phyloP scores from a whole-genome alignment of 2,113 vertebrate species.

The Grammomys dolichurus region DNA sequence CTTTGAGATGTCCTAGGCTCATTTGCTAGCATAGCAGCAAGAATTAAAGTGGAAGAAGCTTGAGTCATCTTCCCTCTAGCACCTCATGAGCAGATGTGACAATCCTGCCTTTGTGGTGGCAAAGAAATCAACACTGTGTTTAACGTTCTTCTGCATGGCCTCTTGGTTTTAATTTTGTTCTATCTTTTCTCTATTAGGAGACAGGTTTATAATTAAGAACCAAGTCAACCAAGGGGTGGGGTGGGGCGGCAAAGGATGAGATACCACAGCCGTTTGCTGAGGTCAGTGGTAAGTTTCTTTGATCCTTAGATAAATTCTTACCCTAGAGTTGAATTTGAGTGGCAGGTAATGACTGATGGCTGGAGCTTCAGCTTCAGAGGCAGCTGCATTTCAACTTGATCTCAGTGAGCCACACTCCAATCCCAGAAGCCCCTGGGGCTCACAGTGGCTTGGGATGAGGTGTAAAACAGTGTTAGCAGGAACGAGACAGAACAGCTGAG shows the following conservation, averaged over 20 bases:
- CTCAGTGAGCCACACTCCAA: neutral
- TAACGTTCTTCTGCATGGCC: neutral
- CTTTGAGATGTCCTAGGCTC: neutral
- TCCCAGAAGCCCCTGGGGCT: neutral
- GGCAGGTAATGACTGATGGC: neutral
- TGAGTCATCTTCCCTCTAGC: neutral
- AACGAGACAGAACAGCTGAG: neutral
- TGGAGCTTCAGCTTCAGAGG: accelerated
- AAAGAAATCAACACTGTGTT: neutral
- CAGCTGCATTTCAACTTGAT: no score
- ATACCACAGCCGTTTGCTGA: neutral
- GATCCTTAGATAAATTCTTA: neutral
- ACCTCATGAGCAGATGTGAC: neutral
- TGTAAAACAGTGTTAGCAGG: neutral
- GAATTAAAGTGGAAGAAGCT: neutral
- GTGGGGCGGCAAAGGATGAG: neutral
- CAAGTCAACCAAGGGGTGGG: neutral
- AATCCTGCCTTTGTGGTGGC: neutral
- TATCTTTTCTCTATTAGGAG: neutral
- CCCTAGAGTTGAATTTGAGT: accelerated
- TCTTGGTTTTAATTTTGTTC: neutral
- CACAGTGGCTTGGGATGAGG: neutral
- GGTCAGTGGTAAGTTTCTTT: neutral
- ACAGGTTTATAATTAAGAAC: neutral
- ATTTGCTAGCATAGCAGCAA: neutral